Percentiles rank a stretch among this genome's conserved stretches.
These are phyloP conservation scores for Cantharis lateralis DNA, from an alignment of 2,888 invertebrate species.

Conservation along the genomic window DNA sequence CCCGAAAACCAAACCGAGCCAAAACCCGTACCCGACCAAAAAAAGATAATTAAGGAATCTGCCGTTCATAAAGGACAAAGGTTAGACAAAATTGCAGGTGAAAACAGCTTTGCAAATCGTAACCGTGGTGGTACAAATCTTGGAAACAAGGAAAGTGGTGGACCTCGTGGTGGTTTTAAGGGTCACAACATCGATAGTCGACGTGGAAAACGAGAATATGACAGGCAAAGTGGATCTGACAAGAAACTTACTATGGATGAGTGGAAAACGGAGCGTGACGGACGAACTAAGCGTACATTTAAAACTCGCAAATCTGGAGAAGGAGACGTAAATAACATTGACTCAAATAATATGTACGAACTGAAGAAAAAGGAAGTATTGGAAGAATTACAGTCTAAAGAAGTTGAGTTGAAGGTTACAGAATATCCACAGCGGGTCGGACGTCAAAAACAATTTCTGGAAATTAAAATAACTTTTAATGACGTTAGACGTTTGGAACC, in stretches of 20 bases:
- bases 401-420: conserved; percentile 70
- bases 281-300: conserved; percentile 82
- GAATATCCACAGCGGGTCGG: conserved; percentile 87
- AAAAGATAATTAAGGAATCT: conserved; percentile 69
- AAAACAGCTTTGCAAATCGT: conserved; percentile 56
- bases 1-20: conserved; percentile 57
- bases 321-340: conserved; percentile 85
- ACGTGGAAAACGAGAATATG: conserved; percentile 89
- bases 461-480: conserved; percentile 87
- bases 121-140: conserved; percentile 55
- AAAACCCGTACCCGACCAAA: conserved; percentile 59
- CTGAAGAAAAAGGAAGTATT: conserved; percentile 76
- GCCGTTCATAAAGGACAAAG: conserved; percentile 63
- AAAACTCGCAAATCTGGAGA: conserved; percentile 94
- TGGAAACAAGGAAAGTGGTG: conserved; percentile 54
- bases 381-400: conserved; percentile 53
- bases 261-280: conserved; percentile 86
- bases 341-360: conserved; percentile 91
- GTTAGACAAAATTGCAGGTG: conserved; percentile 41
- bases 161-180: conserved; percentile 58
- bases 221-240: conserved; percentile 93
- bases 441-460: conserved; percentile 81
- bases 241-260: conserved; percentile 94
- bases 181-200: conserved; percentile 66
- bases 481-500: conserved; percentile 77